Evolutionary conservation across 1,140 invertebrate genomes (phyloP), one percentile per base, ranked within the genome.

Genomic region (Trinorchestia longiramus): DNA sequence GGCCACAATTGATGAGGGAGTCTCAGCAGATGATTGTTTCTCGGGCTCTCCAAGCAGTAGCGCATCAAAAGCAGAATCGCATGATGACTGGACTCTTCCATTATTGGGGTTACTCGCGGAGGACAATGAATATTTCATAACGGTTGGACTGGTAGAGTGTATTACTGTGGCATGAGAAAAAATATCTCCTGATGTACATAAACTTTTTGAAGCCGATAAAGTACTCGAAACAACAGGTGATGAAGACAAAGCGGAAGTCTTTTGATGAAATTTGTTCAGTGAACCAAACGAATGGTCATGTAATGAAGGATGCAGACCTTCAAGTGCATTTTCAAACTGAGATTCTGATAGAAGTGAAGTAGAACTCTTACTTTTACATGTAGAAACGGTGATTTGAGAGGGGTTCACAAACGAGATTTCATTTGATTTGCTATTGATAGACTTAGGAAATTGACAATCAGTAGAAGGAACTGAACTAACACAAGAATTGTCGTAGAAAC

Each of bases 41-140:
- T 42, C 44, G 40, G 36, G 43, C 40, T 94, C 44, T 6, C 92
- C 92, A 11, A 42, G 43, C 40, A 94, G 44, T 11, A 94, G 92
- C 6, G 92, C 92, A 45, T 94, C 92, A 47, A 94, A 94, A 17
- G 92, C 92, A 42, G 92, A 43, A 8, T 94, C 92, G 44, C 92
- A 94, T 0, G 92, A 94, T 19, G 88, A 42, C 41, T 90, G 88
- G 43, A 77, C 62, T 19, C 62, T 77, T 1, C 15, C 11, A 28
- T 77, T 15, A 36, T 77, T 77, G 11, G 62, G 1, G 62, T 36
- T 77, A 36, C 62, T 77, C 62, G 62, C 28, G 28, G 62, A 36
- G 36, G 62, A 11, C 62, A 11, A 77, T 36, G 62, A 77, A 15
- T 11, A 77, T 77, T 77, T 28, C 28, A 36, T 36, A 23, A 15